phyloP scores from a whole-genome alignment of 2,888 invertebrate genomes.

The Iphiclides podalirius region DNA sequence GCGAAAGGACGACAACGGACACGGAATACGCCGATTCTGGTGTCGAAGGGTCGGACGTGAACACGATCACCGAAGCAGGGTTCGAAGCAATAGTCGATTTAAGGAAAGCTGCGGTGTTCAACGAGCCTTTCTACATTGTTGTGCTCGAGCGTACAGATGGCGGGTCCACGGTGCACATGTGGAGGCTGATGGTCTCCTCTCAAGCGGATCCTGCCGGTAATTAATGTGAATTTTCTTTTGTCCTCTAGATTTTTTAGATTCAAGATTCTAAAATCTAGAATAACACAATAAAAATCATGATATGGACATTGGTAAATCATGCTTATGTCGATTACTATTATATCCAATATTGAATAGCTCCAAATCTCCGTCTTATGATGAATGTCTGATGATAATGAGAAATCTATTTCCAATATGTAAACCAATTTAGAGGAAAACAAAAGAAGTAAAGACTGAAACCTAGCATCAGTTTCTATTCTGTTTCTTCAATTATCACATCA shows the following conservation, averaged over 20 bases:
- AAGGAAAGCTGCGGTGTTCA: constrained; percentile 91
- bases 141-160: constrained; percentile 92
- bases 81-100: constrained; percentile 94
- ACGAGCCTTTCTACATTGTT: constrained; percentile 97
- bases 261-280: too few relatives aligned
- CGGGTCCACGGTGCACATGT: constrained; percentile 96
- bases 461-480: too few relatives aligned
- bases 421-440: too few relatives aligned
- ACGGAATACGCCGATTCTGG: constrained; percentile 53
- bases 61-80: constrained; percentile 81
- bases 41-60: constrained; percentile 53
- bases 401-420: too few relatives aligned
- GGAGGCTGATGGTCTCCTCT: constrained; percentile 95
- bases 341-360: too few relatives aligned
- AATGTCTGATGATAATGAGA: too few relatives aligned
- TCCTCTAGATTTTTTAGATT: neutral
- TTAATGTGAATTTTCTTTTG: neutral
- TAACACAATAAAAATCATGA: too few relatives aligned
- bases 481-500: too few relatives aligned
- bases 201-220: constrained; percentile 73
- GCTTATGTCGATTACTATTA: too few relatives aligned
- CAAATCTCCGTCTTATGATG: too few relatives aligned
- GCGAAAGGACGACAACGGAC: constrained; percentile 58
- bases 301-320: too few relatives aligned
- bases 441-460: too few relatives aligned